Conservation (phyloP, 2,888 invertebrate genomes). For the Axea sp. region DNA sequence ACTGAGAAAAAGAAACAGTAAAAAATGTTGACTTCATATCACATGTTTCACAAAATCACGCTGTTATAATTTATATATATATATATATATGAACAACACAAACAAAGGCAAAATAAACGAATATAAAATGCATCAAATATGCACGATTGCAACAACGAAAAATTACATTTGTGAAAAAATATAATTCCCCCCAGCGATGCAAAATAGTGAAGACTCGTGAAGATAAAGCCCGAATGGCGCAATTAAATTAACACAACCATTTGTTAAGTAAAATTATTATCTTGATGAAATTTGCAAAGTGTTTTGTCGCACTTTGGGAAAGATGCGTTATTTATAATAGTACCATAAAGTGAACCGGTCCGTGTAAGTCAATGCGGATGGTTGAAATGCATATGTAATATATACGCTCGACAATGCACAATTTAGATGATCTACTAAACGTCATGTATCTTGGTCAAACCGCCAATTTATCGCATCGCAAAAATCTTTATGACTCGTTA, state of each 20-base stretch:
- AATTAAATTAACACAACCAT: conserved; percentile 26
- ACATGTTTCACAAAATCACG: too few relatives aligned
- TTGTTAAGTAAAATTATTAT: conserved; percentile 32
- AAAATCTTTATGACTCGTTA: conserved; percentile 68
- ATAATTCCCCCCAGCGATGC: too few relatives aligned
- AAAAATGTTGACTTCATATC: too few relatives aligned
- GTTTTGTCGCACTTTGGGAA: conserved; percentile 52
- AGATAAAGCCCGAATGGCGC: too few relatives aligned
- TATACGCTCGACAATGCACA: conserved; percentile 58
- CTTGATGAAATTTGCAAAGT: conserved; percentile 21
- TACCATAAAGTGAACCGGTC: conserved; percentile 42
- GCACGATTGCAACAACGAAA: too few relatives aligned
- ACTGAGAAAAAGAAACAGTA: too few relatives aligned
- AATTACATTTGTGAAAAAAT: too few relatives aligned
- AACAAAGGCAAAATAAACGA: too few relatives aligned
- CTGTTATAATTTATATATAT: too few relatives aligned
- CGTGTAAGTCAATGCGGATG: conserved; percentile 36
- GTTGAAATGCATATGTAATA: conserved; percentile 52
- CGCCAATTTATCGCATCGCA: conserved; percentile 69
- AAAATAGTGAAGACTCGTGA: too few relatives aligned
- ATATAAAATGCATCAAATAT: too few relatives aligned
- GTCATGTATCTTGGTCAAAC: conserved; percentile 71
- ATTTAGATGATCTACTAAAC: conserved; percentile 68
- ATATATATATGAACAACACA: too few relatives aligned
- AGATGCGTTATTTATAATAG: conserved; percentile 51